These are phyloP conservation scores for Andrena dorsata DNA, from an alignment of 2,888 invertebrate species.

Conservation along the genomic window DNA sequence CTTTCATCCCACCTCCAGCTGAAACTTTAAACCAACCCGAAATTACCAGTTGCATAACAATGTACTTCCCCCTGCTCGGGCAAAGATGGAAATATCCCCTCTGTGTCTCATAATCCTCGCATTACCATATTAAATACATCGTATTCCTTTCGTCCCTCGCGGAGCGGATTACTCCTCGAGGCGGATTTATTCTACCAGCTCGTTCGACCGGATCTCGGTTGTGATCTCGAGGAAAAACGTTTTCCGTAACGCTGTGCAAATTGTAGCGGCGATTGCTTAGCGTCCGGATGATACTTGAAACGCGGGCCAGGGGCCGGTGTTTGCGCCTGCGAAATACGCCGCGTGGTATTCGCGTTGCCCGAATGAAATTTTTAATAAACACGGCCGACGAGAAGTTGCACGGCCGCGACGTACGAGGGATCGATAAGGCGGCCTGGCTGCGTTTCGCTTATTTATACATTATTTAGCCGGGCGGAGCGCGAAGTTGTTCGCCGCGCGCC, in stretches of 20 bases:
- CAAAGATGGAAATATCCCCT: conserved; percentile 4
- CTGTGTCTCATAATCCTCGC: neutral
- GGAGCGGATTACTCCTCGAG: neutral
- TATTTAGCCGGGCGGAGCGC: conserved; percentile 7
- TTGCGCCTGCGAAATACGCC: neutral
- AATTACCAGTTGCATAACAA: conserved; percentile 12
- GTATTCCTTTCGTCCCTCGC: neutral
- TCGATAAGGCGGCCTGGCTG: conserved; percentile 7
- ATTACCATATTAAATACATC: conserved; percentile 11
- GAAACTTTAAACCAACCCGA: conserved; percentile 8
- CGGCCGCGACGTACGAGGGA: neutral
- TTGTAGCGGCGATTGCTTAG: neutral
- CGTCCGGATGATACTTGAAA: conserved; percentile 4
- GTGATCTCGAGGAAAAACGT: neutral
- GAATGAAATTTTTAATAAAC: conserved; percentile 37
- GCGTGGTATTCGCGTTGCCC: neutral
- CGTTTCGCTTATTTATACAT: conserved; percentile 9
- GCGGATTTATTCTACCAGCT: neutral
- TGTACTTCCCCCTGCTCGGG: conserved; percentile 10
- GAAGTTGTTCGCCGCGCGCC: neutral
- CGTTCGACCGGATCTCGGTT: too few relatives aligned
- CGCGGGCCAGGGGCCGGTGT: neutral
- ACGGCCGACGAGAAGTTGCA: conserved; percentile 11
- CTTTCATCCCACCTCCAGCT: too few relatives aligned
- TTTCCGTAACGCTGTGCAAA: neutral